Conservation (phyloP, 2,888 invertebrate genomes). For the Blastobasis lacticolella region DNA sequence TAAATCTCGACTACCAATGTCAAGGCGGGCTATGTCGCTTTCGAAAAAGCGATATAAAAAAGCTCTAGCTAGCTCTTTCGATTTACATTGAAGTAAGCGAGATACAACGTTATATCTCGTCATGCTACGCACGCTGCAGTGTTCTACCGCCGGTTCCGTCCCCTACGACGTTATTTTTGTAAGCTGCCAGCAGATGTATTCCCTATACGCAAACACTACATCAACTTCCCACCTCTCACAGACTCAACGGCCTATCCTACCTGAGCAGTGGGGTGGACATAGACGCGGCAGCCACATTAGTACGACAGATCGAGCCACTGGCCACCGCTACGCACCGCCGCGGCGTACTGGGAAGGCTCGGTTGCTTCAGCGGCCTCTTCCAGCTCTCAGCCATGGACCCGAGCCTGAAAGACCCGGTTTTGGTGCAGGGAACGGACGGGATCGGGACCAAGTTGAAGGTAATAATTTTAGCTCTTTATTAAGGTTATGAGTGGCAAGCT, state of each 20-base stretch:
- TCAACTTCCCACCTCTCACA: conserved; percentile 19
- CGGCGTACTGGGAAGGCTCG: conserved; percentile 88
- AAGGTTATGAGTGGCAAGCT: too few species aligned
- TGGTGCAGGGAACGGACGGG: conserved; percentile 96
- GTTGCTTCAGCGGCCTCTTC: conserved; percentile 96
- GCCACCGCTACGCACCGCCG: conserved; percentile 84
- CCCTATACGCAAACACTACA: too few species aligned
- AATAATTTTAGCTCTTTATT: conserved; percentile 2
- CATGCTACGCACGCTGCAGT: too few species aligned
- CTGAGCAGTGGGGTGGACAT: conserved; percentile 95
- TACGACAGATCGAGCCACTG: conserved; percentile 86
- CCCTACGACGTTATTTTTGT: too few species aligned
- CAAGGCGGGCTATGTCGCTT: too few species aligned
- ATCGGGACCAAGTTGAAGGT: conserved; percentile 98
- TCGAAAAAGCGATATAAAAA: too few species aligned
- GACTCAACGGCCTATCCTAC: conserved; percentile 84
- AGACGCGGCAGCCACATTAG: conserved; percentile 90
- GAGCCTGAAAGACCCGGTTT: conserved; percentile 82
- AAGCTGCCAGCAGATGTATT: too few species aligned
- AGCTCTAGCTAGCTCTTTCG: too few species aligned
- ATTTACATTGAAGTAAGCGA: too few species aligned
- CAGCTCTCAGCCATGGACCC: conserved; percentile 82
- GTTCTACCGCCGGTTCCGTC: too few species aligned
- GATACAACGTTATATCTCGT: too few species aligned
- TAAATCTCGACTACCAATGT: too few species aligned